Evolutionary conservation across 2,888 invertebrate species (phyloP).

Genomic region (Liopterus haemorrhoidalis): DNA sequence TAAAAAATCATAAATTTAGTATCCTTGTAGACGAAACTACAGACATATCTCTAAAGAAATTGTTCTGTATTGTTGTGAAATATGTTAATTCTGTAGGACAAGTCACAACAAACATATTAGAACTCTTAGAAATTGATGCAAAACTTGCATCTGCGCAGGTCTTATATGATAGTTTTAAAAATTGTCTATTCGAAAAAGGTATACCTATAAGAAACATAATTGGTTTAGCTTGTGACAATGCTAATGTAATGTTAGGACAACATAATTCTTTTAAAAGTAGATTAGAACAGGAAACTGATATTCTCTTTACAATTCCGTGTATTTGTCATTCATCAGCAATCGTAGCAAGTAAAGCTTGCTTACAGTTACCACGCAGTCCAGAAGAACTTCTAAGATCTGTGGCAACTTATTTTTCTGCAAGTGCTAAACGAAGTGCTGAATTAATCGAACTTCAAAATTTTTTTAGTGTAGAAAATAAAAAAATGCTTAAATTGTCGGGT

Average conservation of each 20-base stretch:
- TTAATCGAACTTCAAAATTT: conserved; percentile 19
- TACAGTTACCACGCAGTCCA: conserved; percentile 1
- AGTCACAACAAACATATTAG: conserved; percentile 7
- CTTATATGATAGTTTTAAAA: conserved; percentile 10
- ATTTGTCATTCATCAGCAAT: conserved; percentile 11
- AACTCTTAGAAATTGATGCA: conserved; percentile 19
- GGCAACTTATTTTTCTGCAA: conserved; percentile 4
- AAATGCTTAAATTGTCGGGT: conserved; percentile 19
- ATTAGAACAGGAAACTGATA: conserved; percentile 9
- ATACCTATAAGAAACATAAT: conserved; percentile 11
- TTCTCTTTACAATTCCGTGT: conserved; percentile 6
- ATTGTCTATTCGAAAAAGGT: conserved; percentile 6
- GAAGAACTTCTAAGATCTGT: conserved; percentile 4
- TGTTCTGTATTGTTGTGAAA: conserved; percentile 1
- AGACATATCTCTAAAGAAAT: conserved; percentile 12
- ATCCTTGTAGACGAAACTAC: conserved; percentile 19
- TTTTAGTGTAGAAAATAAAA: conserved; percentile 21
- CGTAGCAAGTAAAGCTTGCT: not conserved
- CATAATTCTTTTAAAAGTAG: conserved; percentile 15
- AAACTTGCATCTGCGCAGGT: conserved; percentile 7
- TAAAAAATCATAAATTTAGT: conserved; percentile 13
- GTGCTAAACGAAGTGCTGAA: conserved; percentile 11
- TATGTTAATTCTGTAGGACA: not conserved
- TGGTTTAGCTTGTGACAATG: conserved; percentile 18
- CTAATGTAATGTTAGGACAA: conserved; percentile 19